phyloP scores from a whole-genome alignment of 2,113 vertebrate genomes.

The Crotalus horridus region DNA sequence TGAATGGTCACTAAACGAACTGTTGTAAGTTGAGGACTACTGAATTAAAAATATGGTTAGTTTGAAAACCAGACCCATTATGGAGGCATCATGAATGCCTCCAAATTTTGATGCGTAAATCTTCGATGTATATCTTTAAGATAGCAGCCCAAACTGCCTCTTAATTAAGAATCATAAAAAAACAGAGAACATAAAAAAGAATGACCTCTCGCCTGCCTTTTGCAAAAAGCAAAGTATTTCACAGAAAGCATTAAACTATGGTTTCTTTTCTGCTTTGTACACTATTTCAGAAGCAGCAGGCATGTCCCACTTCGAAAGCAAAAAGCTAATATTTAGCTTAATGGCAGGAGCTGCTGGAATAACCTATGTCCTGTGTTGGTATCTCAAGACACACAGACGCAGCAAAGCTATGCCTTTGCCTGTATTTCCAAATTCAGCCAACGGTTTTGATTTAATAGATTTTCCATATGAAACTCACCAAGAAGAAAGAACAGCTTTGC shows the following conservation, averaged over 20 bases:
- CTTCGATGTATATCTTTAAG: not conserved
- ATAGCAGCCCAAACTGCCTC: not conserved
- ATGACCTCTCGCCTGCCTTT: not conserved
- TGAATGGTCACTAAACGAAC: not conserved
- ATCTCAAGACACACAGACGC: slow-evolving; percentile 63
- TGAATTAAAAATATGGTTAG: not conserved
- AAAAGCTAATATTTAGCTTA: slow-evolving; percentile 78
- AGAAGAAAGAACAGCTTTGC: slow-evolving; percentile 48
- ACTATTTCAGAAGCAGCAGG: slow-evolving; percentile 63
- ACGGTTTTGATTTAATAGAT: slow-evolving; percentile 33
- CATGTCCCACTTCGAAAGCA: slow-evolving; percentile 82
- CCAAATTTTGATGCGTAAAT: not conserved
- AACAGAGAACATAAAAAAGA: not conserved
- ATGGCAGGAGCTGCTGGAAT: slow-evolving; percentile 87
- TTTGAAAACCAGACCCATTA: not conserved
- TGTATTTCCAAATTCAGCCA: slow-evolving; percentile 27
- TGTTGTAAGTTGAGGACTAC: not conserved
- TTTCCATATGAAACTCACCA: slow-evolving; percentile 42
- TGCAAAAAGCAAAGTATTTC: not conserved
- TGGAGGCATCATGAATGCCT: not conserved
- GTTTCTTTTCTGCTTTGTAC: slow-evolving; percentile 6
- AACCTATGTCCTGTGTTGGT: slow-evolving; percentile 78
- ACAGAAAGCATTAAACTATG: not conserved
- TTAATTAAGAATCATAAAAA: not conserved
- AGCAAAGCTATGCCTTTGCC: slow-evolving; percentile 24